Conservation (phyloP, 2,113 vertebrate species). For the Vireo altiloquus region DNA sequence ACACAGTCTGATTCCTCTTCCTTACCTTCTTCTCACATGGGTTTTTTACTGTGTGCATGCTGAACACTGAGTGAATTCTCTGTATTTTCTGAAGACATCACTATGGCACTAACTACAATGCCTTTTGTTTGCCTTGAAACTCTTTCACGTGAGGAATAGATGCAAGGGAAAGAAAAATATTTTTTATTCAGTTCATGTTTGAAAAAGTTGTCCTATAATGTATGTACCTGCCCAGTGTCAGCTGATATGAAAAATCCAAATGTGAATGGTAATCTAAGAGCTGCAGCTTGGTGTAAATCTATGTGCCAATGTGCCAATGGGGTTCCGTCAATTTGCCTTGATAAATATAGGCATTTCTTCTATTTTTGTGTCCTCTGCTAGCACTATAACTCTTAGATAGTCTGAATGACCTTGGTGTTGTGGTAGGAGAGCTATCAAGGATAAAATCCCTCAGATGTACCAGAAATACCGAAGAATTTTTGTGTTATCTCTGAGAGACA, state of each 20-base stretch:
- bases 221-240: neutral
- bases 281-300: neutral
- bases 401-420: neutral
- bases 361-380: neutral
- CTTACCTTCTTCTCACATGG: neutral
- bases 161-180: neutral
- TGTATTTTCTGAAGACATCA: neutral
- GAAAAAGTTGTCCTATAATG: neutral
- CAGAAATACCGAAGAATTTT: neutral
- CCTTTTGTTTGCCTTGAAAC: neutral
- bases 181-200: neutral
- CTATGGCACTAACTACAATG: neutral
- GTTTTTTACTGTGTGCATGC: neutral
- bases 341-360: neutral
- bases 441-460: neutral
- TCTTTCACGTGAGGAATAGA: neutral
- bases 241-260: neutral
- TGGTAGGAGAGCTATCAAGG: accelerated
- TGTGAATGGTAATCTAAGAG: neutral
- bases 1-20: neutral
- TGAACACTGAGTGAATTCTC: neutral
- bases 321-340: neutral
- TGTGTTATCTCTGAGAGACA: neutral
- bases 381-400: neutral
- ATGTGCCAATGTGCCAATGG: accelerated